Evolutionary conservation across 2,113 vertebrate genomes (phyloP).

Genomic region (Coryphaenoides rupestris): DNA sequence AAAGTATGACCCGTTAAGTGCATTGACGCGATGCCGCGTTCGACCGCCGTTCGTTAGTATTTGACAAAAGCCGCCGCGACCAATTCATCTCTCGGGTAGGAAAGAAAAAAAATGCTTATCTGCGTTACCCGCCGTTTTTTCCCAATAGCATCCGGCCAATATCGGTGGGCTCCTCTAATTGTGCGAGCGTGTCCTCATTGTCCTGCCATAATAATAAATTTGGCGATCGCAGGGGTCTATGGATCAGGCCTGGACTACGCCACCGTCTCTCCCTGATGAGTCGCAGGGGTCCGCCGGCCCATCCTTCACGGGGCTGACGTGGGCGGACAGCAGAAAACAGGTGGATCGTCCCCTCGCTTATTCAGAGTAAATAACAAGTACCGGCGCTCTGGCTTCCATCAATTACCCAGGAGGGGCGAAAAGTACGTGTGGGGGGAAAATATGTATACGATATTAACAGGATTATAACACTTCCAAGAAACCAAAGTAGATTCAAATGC

Average conservation of each 20-base stretch:
- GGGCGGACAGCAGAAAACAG: slow-evolving; percentile 71
- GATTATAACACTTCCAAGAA: neutral
- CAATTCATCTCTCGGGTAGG: slow-evolving; percentile 52
- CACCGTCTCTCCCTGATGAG: slow-evolving; percentile 74
- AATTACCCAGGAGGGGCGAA: slow-evolving; percentile 2
- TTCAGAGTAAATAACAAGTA: slow-evolving; percentile 46
- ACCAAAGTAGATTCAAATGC: slow-evolving; percentile 16
- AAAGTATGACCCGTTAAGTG: neutral
- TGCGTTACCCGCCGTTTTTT: slow-evolving; percentile 49
- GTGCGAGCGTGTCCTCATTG: slow-evolving; percentile 72
- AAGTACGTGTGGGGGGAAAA: neutral
- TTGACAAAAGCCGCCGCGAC: slow-evolving; percentile 22
- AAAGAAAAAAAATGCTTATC: slow-evolving; percentile 52
- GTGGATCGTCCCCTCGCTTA: slow-evolving; percentile 43
- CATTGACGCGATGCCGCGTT: neutral
- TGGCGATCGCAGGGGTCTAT: slow-evolving; percentile 71
- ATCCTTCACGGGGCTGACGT: slow-evolving; percentile 69
- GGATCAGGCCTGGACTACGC: slow-evolving; percentile 74
- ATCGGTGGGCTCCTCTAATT: slow-evolving; percentile 69
- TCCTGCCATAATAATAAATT: slow-evolving; percentile 83
- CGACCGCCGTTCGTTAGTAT: neutral
- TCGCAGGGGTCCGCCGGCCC: slow-evolving; percentile 45
- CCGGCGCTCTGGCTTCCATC: slow-evolving; percentile 23
- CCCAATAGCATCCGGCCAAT: slow-evolving; percentile 67
- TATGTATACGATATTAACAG: neutral